Conservation (phyloP, 23 tunicate species). For the Oikopleura dioica region DNA sequence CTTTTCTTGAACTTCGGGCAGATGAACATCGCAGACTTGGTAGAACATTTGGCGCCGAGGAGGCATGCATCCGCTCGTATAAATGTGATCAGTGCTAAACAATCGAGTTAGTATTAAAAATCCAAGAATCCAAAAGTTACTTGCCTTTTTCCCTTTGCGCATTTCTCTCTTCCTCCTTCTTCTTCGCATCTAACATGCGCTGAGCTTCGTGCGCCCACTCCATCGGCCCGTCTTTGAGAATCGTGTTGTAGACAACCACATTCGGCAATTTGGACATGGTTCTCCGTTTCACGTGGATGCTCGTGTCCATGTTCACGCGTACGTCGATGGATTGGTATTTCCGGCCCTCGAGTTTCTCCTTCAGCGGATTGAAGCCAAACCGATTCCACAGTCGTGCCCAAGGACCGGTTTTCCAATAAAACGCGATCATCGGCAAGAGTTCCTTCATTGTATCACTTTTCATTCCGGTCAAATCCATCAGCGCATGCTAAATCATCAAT, state of each 20-base stretch:
- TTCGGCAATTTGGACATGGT: constrained; percentile 12
- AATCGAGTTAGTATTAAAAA: no score
- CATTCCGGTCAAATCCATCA: no score
- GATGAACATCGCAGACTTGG: constrained; percentile 15
- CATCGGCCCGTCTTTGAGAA: background rate
- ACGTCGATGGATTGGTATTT: background rate
- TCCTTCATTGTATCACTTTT: background rate
- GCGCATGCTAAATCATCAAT: no score
- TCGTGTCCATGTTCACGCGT: background rate
- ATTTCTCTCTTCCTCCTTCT: no score
- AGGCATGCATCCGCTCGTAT: constrained; percentile 33
- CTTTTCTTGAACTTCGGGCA: background rate
- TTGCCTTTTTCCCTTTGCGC: background rate
- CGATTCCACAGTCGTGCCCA: constrained; percentile 3
- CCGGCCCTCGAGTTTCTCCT: background rate
- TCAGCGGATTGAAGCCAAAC: background rate
- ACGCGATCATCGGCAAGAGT: background rate
- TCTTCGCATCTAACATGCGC: no score
- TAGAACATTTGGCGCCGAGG: constrained; percentile 55
- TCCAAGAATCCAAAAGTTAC: no score
- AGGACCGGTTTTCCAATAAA: constrained; percentile 12
- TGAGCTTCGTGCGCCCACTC: background rate
- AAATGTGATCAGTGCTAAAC: constrained; percentile 17
- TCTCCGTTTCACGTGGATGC: background rate
- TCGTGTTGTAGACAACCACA: background rate